Conservation (phyloP, 2,797 vertebrate genomes). For the Rhabdomys pumilio region DNA sequence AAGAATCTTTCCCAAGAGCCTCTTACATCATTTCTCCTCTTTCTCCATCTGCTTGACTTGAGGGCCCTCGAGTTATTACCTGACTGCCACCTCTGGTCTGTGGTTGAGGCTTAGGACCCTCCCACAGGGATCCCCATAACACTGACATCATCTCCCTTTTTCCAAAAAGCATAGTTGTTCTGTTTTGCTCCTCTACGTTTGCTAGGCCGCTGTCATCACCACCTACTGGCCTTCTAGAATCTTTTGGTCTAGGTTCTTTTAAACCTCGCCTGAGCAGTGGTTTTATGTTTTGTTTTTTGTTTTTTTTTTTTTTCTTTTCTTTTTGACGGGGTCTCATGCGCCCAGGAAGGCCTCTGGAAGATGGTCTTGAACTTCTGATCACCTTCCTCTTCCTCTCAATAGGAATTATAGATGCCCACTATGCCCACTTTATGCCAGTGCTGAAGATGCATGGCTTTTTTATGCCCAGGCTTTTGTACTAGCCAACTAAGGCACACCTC, state of each 20-base stretch:
- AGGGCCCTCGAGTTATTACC: constrained; percentile 65
- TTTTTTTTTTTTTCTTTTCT: background rate
- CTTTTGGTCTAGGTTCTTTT: constrained; percentile 34
- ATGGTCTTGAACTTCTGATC: background rate
- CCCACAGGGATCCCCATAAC: background rate
- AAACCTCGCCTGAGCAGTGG: background rate
- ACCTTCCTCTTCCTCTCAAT: background rate
- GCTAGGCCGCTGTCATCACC: background rate
- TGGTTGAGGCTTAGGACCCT: constrained; percentile 62
- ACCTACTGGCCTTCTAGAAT: background rate
- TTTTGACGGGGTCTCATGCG: background rate
- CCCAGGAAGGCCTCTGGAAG: background rate
- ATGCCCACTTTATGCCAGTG: no score
- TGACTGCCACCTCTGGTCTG: constrained; percentile 71
- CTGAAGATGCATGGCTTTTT: background rate
- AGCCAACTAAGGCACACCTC: background rate
- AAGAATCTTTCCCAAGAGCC: constrained; percentile 78
- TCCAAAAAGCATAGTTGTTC: background rate
- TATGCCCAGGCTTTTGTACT: background rate
- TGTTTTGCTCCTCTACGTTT: constrained; percentile 49
- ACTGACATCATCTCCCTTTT: constrained; percentile 39
- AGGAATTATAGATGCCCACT: background rate
- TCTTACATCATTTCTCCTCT: constrained; percentile 80
- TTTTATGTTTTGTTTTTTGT: background rate
- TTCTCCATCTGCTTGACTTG: constrained; percentile 77